Conservation (phyloP, 2,797 vertebrate genomes). For the Eurystomus glaucurus region DNA sequence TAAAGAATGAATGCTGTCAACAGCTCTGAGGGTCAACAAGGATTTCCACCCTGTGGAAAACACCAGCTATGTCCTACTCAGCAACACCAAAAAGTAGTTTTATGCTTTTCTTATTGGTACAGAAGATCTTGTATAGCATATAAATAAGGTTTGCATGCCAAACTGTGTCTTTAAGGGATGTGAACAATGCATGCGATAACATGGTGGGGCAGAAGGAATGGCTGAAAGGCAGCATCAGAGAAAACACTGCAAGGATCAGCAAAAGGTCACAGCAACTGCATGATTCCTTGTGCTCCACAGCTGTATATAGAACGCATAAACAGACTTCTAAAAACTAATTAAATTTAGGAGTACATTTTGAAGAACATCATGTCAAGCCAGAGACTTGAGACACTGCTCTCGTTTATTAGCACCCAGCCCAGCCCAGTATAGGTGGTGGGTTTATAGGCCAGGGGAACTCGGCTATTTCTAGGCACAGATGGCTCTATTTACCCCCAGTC, state of each 20-base stretch:
- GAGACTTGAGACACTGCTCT: neutral
- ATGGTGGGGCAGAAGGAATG: neutral
- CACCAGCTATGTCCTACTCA: neutral
- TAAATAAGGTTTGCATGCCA: neutral
- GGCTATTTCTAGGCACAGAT: neutral
- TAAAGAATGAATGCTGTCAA: neutral
- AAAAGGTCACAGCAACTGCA: slow-evolving; percentile 27
- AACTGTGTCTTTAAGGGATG: fast-evolving
- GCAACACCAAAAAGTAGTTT: neutral
- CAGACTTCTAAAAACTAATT: slow-evolving; percentile 32
- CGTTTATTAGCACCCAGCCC: neutral
- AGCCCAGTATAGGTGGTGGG: neutral
- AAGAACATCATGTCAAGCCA: neutral
- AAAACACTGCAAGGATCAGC: neutral
- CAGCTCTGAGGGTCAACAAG: neutral
- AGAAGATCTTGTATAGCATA: neutral
- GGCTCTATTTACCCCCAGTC: neutral
- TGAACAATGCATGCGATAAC: neutral
- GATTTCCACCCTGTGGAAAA: neutral
- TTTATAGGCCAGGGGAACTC: neutral
- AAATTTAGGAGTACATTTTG: slow-evolving; percentile 16
- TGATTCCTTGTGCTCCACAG: slow-evolving; percentile 24
- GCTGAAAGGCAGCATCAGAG: neutral
- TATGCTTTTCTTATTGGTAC: neutral
- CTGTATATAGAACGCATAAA: slow-evolving; percentile 16